Percentiles rank a stretch among this genome's conserved stretches.
phyloP scores from a whole-genome alignment of 2,888 invertebrate genomes.

The Abrostola triplasia region DNA sequence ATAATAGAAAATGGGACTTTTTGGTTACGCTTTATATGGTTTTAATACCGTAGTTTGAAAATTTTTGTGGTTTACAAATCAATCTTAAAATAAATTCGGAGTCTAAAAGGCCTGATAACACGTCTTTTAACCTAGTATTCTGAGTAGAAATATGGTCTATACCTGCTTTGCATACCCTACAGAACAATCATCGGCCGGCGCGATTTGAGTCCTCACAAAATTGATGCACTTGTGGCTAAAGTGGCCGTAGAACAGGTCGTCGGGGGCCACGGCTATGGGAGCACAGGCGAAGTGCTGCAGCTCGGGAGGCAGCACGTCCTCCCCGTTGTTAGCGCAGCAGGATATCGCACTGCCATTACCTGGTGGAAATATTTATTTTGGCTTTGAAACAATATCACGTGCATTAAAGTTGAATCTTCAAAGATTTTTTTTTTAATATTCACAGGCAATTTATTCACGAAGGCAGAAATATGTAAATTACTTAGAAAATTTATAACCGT shows the following conservation, averaged over 20 bases:
- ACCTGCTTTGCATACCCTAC: slow-evolving; percentile 92
- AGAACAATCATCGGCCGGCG: slow-evolving; percentile 90
- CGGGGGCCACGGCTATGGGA: slow-evolving; percentile 88
- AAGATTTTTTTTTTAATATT: background rate
- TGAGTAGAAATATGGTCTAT: slow-evolving; percentile 13
- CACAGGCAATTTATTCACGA: too few species aligned
- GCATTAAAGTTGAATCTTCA: background rate
- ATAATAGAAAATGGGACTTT: too few species aligned
- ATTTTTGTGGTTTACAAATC: too few species aligned
- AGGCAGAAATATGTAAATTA: too few species aligned
- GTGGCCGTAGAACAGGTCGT: slow-evolving; percentile 89
- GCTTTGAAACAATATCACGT: too few species aligned
- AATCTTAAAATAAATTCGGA: too few species aligned
- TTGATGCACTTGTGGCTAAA: slow-evolving; percentile 91
- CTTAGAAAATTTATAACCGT: too few species aligned
- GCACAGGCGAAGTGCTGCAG: slow-evolving; percentile 91
- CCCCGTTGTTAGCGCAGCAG: slow-evolving; percentile 91
- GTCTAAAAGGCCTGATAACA: too few species aligned
- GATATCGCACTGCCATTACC: slow-evolving; percentile 91
- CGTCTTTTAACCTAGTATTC: too few species aligned
- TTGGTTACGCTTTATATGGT: too few species aligned
- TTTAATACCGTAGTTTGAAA: too few species aligned
- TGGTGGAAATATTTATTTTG: slow-evolving; percentile 60
- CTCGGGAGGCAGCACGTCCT: slow-evolving; percentile 80
- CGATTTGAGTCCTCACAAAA: slow-evolving; percentile 91